These are phyloP conservation scores for Pemphredon lugubris DNA, from an alignment of 2,888 invertebrate species.

Conservation along the genomic window DNA sequence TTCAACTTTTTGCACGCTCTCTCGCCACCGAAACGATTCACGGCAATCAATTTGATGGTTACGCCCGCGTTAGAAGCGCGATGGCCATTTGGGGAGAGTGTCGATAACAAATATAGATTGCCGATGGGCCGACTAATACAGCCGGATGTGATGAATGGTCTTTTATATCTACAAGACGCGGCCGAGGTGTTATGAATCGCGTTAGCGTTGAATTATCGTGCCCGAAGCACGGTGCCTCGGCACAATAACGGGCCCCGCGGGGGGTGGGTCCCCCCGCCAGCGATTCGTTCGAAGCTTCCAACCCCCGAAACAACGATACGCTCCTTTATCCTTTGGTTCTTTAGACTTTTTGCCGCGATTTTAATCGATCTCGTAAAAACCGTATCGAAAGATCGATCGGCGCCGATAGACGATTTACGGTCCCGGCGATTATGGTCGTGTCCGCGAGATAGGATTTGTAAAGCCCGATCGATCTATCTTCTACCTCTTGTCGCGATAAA, in stretches of 20 bases:
- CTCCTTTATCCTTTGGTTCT: conserved; percentile 4
- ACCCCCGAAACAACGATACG: conserved; percentile 35
- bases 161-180: conserved; percentile 63
- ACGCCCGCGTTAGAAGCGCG: conserved; percentile 8
- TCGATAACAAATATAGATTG: conserved; percentile 70
- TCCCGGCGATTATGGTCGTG: conserved; percentile 17
- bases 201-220: conserved; percentile 75
- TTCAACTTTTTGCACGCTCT: too few species aligned
- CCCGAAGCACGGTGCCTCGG: conserved; percentile 62
- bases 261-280: conserved; percentile 46
- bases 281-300: conserved; percentile 18
- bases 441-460: conserved; percentile 23
- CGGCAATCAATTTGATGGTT: conserved; percentile 29
- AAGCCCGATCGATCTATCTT: conserved; percentile 17
- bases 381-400: conserved; percentile 48
- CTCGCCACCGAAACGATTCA: background rate
- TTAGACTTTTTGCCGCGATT: conserved; percentile 32
- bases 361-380: conserved; percentile 59
- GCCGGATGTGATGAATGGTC: conserved; percentile 69
- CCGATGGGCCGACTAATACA: conserved; percentile 66
- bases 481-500: conserved; percentile 1
- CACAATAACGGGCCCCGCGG: conserved; percentile 70
- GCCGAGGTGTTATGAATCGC: conserved; percentile 68
- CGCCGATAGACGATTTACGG: conserved; percentile 47
- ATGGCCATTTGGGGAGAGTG: conserved; percentile 34